Evolutionary conservation across 1,140 invertebrate genomes (phyloP), one percentile per base, ranked within the genome.

Genomic region (Ylistrum balloti): DNA sequence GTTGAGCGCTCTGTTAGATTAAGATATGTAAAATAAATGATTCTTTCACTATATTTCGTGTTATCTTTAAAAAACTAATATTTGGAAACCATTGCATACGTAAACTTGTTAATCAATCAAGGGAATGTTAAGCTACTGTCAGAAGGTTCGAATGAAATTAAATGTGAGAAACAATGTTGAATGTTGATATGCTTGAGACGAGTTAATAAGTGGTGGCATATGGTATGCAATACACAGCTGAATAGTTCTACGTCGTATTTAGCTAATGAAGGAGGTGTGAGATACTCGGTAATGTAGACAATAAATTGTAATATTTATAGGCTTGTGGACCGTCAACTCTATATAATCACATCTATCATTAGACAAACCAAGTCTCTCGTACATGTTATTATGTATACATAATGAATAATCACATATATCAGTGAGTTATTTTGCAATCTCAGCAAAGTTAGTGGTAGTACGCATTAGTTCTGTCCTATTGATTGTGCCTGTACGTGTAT

Each of bases 261-360:
- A 74, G 56, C n/a, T 74, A 74, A 74, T 74, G 13, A 28, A 74
- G 56, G 0, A 17, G 41, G 7, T 45, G n/a, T 74, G 17, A 74
- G 41, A 17, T 45, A 45, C 41, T 45, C 41, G 17, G 17, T 74
- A n/a, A 5, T n/a, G 56, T 28, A 2, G 56, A 74, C 56, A 74
- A 74, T 74, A 17, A 45, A 17, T 74, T 28, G 56, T 74, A 74
- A 74, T 74, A 74, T 74, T 74, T 74, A 74, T 74, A 74, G 56
- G 22, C 17, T 28, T 74, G 56, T 74, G 56, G 56, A 28, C 56
- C n/a, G 56, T 74, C 56, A n/a, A 17, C 56, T 74, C 22, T 5
- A 17, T 28, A 74, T 74, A 28, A 74, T 74, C 56, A 74, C n/a
- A 74, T 74, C 7, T 5, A 74, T 5, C 56, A 28, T 74, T 74